phyloP scores from a whole-genome alignment of 2,888 invertebrate genomes.

The Ophion ellenae region DNA sequence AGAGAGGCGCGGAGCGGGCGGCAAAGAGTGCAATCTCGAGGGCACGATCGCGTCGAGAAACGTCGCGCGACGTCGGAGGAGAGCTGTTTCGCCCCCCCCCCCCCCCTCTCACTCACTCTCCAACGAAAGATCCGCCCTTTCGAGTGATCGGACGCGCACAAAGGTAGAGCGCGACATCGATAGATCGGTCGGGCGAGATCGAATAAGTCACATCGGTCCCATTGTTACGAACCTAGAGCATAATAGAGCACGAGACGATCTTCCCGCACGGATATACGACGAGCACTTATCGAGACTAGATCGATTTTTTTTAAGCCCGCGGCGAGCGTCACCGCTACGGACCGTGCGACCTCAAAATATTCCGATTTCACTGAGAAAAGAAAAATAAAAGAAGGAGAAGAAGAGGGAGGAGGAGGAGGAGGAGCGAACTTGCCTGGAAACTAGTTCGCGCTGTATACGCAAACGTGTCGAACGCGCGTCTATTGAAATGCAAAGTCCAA shows the following conservation, averaged over 20 bases:
- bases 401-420: neutral
- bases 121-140: neutral
- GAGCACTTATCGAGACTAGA: slow-evolving; percentile 10
- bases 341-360: too few relatives aligned
- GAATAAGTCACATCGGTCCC: slow-evolving; percentile 72
- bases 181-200: slow-evolving; percentile 57
- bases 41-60: slow-evolving; percentile 69
- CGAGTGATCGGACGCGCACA: neutral
- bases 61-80: slow-evolving; percentile 44
- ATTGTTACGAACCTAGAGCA: slow-evolving; percentile 68
- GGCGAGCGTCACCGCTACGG: too few relatives aligned
- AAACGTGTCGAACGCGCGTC: neutral
- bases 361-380: slow-evolving; percentile 7
- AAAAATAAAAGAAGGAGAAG: too few relatives aligned
- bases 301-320: neutral
- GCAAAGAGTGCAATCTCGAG: slow-evolving; percentile 64
- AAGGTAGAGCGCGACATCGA: slow-evolving; percentile 14
- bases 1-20: slow-evolving; percentile 7
- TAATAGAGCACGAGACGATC: slow-evolving; percentile 48
- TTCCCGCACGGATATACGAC: slow-evolving; percentile 4
- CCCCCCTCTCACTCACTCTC: too few relatives aligned
- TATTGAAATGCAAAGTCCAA: slow-evolving; percentile 1
- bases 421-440: slow-evolving; percentile 15
- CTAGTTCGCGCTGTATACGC: slow-evolving; percentile 12
- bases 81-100: neutral